phyloP scores from a whole-genome alignment of 2,797 vertebrate genomes.

The Molossus alvarezi region DNA sequence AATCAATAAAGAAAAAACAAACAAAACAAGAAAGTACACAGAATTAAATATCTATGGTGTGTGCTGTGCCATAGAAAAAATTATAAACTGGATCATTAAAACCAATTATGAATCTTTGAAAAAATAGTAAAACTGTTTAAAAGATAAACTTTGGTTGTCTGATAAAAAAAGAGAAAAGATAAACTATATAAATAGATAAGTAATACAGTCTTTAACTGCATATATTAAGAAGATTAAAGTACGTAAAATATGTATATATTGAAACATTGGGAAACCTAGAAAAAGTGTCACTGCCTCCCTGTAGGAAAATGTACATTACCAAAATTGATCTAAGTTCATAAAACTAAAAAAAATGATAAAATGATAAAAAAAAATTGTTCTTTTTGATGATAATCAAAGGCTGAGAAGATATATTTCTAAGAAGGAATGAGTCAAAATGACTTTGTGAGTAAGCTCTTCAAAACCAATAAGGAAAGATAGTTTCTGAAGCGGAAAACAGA shows the following conservation, averaged over 20 bases:
- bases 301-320: not conserved
- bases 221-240: not conserved
- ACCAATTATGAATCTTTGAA: not conserved
- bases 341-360: not conserved
- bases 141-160: not conserved
- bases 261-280: not conserved
- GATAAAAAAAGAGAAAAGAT: not conserved
- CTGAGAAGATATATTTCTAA: not conserved
- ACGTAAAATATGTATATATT: not conserved
- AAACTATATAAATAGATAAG: not conserved
- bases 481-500: not conserved
- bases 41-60: not conserved
- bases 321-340: not conserved
- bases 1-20: too few species aligned
- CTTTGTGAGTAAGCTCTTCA: not conserved
- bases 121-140: slow-evolving; percentile 2
- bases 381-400: not conserved
- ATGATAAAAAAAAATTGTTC: too few species aligned
- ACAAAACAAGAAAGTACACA: not conserved
- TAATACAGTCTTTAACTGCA: not conserved
- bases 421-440: not conserved
- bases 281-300: not conserved
- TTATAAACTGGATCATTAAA: not conserved
- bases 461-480: not conserved
- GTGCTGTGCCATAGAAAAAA: not conserved